Conservation (phyloP, 1,140 invertebrate species). For the Diuraphis noxia region DNA sequence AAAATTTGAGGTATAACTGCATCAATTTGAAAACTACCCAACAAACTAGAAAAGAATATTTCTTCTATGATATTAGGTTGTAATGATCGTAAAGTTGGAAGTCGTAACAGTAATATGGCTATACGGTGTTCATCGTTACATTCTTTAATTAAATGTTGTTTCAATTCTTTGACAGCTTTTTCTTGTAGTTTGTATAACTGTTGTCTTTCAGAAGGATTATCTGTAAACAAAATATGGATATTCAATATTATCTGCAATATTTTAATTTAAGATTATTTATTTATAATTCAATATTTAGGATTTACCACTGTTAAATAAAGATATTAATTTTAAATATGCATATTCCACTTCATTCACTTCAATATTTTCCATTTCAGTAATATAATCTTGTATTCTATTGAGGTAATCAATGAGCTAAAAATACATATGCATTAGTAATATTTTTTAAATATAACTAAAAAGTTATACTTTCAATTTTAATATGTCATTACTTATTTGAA, state of each 20-base stretch:
- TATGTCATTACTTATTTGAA: background rate
- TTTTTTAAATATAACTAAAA: background rate
- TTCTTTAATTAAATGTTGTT: slow-evolving; percentile 65
- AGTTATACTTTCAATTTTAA: background rate
- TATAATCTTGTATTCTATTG: slow-evolving; percentile 79
- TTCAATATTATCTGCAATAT: background rate
- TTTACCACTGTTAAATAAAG: slow-evolving; percentile 75
- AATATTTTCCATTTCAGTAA: slow-evolving; percentile 74
- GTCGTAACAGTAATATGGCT: slow-evolving; percentile 71
- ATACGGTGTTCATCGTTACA: slow-evolving; percentile 66
- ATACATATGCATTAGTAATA: background rate
- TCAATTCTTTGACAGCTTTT: slow-evolving; percentile 72
- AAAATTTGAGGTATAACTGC: slow-evolving; percentile 90
- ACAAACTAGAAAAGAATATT: slow-evolving; percentile 87
- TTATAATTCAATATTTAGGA: background rate
- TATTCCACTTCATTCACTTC: slow-evolving; percentile 82
- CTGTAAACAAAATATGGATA: slow-evolving; percentile 57
- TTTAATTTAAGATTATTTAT: background rate
- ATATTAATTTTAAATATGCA: slow-evolving; percentile 86
- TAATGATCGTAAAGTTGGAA: slow-evolving; percentile 78
- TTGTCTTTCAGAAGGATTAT: slow-evolving; percentile 61
- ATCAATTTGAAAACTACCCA: slow-evolving; percentile 88
- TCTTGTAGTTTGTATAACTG: slow-evolving; percentile 74
- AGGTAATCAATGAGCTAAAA: slow-evolving; percentile 76
- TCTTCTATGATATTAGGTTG: slow-evolving; percentile 83